These are phyloP conservation scores for Tenthredo livida DNA, from an alignment of 2,888 invertebrate genomes.

Conservation along the genomic window DNA sequence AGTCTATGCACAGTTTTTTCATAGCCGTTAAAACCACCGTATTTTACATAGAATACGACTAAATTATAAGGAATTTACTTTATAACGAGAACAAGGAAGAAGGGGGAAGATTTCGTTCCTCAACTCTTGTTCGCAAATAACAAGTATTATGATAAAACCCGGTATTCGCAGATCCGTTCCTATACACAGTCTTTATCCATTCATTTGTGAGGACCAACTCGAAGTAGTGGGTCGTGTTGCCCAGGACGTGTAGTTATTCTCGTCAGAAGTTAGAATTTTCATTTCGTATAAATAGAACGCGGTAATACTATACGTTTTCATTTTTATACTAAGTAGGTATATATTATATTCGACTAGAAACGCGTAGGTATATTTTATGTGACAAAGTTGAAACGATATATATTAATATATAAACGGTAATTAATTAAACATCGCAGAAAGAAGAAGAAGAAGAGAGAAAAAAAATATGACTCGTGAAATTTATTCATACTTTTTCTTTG, in stretches of 20 bases:
- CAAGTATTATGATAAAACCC: conserved; percentile 13
- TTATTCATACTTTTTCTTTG: background rate
- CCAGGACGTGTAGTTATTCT: background rate
- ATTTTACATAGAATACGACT: background rate
- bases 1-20: background rate
- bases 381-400: background rate
- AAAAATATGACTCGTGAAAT: background rate
- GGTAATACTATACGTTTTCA: no score
- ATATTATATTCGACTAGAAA: no score
- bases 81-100: background rate
- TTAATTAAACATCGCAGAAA: background rate
- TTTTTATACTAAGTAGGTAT: no score
- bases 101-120: background rate
- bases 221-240: background rate
- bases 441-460: background rate
- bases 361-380: no score
- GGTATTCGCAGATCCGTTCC: background rate
- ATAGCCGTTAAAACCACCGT: background rate
- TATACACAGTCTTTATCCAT: background rate
- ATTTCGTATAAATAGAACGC: no score
- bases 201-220: background rate
- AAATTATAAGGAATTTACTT: background rate
- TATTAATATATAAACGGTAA: background rate
- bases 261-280: background rate
- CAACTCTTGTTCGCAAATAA: background rate